phyloP scores from a whole-genome alignment of 1,140 invertebrate genomes.

The Melitaea cinxia region DNA sequence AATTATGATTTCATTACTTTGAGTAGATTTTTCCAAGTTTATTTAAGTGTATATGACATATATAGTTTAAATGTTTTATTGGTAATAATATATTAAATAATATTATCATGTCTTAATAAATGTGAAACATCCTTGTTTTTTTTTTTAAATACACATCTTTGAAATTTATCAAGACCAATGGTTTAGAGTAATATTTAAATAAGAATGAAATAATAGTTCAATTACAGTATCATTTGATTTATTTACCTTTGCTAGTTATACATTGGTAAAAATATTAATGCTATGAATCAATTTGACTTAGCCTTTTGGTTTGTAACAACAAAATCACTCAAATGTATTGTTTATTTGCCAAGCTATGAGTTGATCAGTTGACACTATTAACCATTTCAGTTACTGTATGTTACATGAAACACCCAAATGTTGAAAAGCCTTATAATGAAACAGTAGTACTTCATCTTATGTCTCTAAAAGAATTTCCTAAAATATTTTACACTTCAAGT shows the following conservation, averaged over 20 bases:
- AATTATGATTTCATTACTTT: conserved; percentile 13
- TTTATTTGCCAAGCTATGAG: conserved; percentile 49
- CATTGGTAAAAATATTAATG: conserved; percentile 81
- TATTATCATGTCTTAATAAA: conserved; percentile 31
- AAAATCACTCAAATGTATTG: conserved; percentile 61
- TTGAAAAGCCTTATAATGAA: conserved; percentile 66
- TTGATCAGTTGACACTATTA: conserved; percentile 36
- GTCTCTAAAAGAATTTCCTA: conserved; percentile 74
- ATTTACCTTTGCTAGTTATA: conserved; percentile 80
- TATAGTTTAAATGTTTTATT: conserved; percentile 19
- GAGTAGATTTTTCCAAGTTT: conserved; percentile 8
- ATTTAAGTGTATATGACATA: conserved; percentile 13
- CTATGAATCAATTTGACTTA: conserved; percentile 80
- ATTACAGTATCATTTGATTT: conserved; percentile 77
- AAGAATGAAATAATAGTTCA: conserved; percentile 39
- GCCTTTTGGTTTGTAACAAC: conserved; percentile 75
- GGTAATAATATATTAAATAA: not conserved
- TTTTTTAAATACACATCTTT: not conserved
- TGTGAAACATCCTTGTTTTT: conserved; percentile 15
- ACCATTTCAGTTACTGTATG: conserved; percentile 43
- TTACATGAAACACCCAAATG: conserved; percentile 35
- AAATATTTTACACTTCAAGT: conserved; percentile 73
- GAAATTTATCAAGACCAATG: too few relatives aligned
- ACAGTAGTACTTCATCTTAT: conserved; percentile 76
- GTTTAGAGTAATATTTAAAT: too few relatives aligned